Evolutionary conservation across 2,797 vertebrate species (phyloP), one percentile per base, ranked within the genome.

Genomic region (Protonibea diacanthus): DNA sequence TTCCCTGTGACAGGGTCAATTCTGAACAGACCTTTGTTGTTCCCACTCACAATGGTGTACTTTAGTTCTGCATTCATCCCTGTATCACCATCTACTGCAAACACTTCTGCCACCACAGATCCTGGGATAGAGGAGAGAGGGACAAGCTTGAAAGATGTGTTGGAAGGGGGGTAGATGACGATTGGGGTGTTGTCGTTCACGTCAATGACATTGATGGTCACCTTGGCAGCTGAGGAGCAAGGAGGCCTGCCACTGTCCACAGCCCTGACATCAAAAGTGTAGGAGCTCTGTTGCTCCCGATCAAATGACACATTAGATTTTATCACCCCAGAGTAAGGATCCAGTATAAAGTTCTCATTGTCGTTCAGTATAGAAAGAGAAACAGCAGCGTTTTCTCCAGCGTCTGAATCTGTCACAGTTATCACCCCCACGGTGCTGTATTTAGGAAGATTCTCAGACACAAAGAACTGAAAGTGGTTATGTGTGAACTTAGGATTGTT

Each of bases 401-500:
- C 97, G 66, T 99, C 98, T 0, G 97, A 96, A 71, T 99, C 98
- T 0, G 98, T 99, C 87, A 99, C 98, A 0, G 98, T 99, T 91
- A 99, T 99, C 71, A 99, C 98, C 5, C 98, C 98, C 66, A 99
- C 98, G 0, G 98, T 99, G 93, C 98, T 99, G 91, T 99, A 98
- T 91, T 99, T 99, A 78, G 98, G 98, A 86, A 99, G 95, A 93
- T 99, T 99, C 93, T 99, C 98, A 0, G 98, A 99, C 85, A 99
- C 98, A n/a, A 99, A 99, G 93, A 99, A 99, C 86, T 99, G 98
- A 94, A 99, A 99, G 92, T 99, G 98, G 86, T 99, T 99, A 84
- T 99, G 98, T 71, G 98, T 99, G 91, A 99, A 99, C 92, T 99
- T 99, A 53, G 98, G 98, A 89, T 97, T 99, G 90, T 99, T 99